Percentiles rank a stretch among this genome's conserved stretches.
These are phyloP conservation scores for Stenotaenia linearis DNA, from an alignment of 2,888 invertebrate genomes.

Conservation along the genomic window DNA sequence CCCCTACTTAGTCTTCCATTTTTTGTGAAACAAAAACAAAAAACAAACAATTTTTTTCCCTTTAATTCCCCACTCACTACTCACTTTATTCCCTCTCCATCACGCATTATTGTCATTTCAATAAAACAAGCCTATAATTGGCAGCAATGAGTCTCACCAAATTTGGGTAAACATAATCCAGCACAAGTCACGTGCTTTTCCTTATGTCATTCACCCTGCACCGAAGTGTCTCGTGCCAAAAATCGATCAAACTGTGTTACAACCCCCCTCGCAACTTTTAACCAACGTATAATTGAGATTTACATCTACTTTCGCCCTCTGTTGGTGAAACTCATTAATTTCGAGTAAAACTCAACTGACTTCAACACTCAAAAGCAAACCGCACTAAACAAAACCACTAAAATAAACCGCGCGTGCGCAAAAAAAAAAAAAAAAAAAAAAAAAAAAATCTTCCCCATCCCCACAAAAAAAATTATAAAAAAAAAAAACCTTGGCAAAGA, in stretches of 20 bases:
- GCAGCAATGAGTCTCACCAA: neutral
- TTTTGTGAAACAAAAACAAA: no score
- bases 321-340: neutral
- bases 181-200: neutral
- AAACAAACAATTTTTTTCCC: no score
- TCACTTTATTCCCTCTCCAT: neutral
- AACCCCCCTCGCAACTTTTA: neutral
- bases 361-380: neutral
- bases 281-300: neutral
- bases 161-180: neutral
- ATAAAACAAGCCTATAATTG: neutral
- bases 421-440: neutral
- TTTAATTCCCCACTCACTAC: no score
- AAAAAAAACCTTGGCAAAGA: neutral
- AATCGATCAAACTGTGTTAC: neutral
- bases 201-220: conserved; percentile 4
- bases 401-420: neutral
- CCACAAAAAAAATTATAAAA: no score
- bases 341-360: neutral
- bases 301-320: neutral
- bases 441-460: no score
- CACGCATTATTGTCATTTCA: neutral
- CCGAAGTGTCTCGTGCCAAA: neutral
- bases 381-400: no score
- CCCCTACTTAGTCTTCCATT: no score